Evolutionary conservation across 2,113 vertebrate species (phyloP).

Genomic region (Ivindomyrus marchei): DNA sequence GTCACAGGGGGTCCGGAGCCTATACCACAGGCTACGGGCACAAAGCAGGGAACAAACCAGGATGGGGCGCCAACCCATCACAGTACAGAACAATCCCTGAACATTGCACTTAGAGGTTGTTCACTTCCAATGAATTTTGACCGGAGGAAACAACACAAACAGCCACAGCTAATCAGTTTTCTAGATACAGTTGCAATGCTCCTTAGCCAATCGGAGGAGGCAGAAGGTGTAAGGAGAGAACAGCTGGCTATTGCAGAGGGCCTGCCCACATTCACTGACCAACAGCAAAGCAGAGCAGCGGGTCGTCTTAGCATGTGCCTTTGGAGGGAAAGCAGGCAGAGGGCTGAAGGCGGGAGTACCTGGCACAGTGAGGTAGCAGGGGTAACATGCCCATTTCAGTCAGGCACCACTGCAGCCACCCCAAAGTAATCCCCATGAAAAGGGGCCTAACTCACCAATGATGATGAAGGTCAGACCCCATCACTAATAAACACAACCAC

Average conservation of each 20-base stretch:
- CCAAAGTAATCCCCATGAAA: neutral
- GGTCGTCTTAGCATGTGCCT: neutral
- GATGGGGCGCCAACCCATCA: neutral
- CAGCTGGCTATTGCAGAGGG: neutral
- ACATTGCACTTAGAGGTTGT: neutral
- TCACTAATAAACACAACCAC: slow-evolving; percentile 39
- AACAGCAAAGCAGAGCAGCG: neutral
- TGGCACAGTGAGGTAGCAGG: neutral
- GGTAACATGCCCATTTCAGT: neutral
- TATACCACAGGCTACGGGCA: neutral
- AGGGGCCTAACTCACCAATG: neutral
- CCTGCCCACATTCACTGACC: neutral
- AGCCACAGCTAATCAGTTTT: neutral
- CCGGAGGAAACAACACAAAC: neutral
- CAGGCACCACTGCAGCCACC: neutral
- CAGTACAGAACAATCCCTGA: neutral
- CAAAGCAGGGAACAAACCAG: neutral
- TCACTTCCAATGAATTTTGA: neutral
- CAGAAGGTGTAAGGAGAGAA: neutral
- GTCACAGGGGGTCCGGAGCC: neutral
- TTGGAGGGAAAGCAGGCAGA: neutral
- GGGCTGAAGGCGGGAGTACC: neutral
- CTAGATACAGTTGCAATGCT: neutral
- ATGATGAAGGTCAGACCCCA: neutral
- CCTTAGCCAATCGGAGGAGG: neutral